Evolutionary conservation across 2,888 invertebrate species (phyloP).

Genomic region (Tridacna gigas): DNA sequence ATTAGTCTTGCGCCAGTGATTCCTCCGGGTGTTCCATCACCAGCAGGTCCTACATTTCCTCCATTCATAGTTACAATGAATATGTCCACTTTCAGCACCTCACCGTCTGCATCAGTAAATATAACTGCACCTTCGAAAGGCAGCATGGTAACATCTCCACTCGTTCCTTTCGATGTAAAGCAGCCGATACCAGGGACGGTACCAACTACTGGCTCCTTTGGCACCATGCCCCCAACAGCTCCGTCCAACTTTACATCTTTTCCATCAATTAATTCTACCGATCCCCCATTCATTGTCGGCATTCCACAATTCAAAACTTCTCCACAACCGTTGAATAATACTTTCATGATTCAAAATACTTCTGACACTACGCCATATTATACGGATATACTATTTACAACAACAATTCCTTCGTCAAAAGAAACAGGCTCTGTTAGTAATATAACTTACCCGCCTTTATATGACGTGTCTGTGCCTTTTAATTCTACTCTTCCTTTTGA

Average conservation of each 20-base stretch:
- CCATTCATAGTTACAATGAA: constrained; percentile 12
- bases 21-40: constrained; percentile 3
- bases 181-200: background rate
- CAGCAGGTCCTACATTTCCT: constrained; percentile 23
- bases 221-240: background rate
- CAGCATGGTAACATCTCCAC: background rate
- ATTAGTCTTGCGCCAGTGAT: constrained; percentile 13
- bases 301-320: background rate
- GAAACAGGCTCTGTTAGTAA: too few species aligned
- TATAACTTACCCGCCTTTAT: too few species aligned
- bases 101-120: background rate
- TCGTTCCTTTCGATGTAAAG: background rate
- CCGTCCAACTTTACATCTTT: background rate
- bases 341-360: background rate
- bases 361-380: background rate
- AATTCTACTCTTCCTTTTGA: constrained; percentile 1
- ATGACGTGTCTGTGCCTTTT: too few species aligned
- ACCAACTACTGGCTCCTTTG: background rate
- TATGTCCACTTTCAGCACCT: background rate
- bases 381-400: background rate
- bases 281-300: background rate
- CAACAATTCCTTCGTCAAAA: too few species aligned
- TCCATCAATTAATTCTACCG: constrained; percentile 19
- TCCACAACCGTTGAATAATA: constrained; percentile 3
- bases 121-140: background rate